Conservation (phyloP, 1,140 invertebrate species). For the Sarcophaga peregrina region DNA sequence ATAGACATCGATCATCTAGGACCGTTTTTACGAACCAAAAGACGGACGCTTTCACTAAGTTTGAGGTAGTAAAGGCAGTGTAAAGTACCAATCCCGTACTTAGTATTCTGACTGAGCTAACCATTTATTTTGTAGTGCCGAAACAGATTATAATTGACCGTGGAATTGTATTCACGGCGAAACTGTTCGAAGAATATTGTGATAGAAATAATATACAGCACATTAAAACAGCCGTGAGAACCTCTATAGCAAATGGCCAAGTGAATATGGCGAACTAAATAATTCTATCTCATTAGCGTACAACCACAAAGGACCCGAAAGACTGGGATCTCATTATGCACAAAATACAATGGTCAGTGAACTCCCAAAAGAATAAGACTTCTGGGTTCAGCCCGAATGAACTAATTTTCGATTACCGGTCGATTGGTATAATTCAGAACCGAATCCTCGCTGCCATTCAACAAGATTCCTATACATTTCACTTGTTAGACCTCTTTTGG, state of each 20-base stretch:
- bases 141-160: conserved; percentile 54
- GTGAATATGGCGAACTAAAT: conserved; percentile 49
- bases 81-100: conserved; percentile 49
- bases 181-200: conserved; percentile 51
- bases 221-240: too few relatives aligned
- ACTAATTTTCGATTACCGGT: too few relatives aligned
- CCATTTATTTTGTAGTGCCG: conserved; percentile 41
- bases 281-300: conserved; percentile 35
- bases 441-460: neutral
- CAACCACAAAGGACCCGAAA: neutral
- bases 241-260: conserved; percentile 53
- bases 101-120: conserved; percentile 30
- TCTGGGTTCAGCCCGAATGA: conserved; percentile 30
- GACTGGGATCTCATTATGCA: conserved; percentile 29
- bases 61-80: conserved; percentile 44
- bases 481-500: too few relatives aligned
- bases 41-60: conserved; percentile 26
- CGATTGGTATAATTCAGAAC: conserved; percentile 20
- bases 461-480: neutral
- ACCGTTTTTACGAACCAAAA: conserved; percentile 8
- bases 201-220: conserved; percentile 51
- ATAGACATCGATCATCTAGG: too few relatives aligned
- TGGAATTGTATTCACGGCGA: conserved; percentile 55
- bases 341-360: conserved; percentile 33
- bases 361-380: conserved; percentile 32